Conservation (phyloP, 2,797 vertebrate genomes). For the Sebastes cheni region DNA sequence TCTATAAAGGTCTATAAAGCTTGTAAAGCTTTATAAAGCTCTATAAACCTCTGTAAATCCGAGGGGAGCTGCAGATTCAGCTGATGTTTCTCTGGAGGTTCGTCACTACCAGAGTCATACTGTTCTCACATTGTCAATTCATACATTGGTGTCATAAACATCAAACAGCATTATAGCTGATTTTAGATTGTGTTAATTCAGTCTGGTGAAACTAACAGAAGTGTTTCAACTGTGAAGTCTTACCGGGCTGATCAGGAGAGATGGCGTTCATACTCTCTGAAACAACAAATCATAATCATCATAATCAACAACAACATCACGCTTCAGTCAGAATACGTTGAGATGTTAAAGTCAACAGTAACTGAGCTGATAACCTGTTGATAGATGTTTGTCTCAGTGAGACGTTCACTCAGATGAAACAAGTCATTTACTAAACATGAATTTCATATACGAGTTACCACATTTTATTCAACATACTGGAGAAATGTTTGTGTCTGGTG, state of each 20-base stretch:
- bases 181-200: neutral
- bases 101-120: too few relatives aligned
- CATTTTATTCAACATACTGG: neutral
- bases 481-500: neutral
- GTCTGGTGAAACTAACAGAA: neutral
- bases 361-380: neutral
- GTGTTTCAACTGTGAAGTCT: constrained; percentile 15
- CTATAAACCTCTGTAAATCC: too few relatives aligned
- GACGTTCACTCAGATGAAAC: neutral
- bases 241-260: constrained; percentile 73
- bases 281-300: constrained; percentile 17
- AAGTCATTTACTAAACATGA: neutral
- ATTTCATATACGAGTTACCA: neutral
- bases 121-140: neutral
- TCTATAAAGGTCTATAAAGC: too few relatives aligned
- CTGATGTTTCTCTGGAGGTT: too few relatives aligned
- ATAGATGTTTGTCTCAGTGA: neutral
- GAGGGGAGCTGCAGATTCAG: too few relatives aligned
- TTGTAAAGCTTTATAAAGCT: too few relatives aligned
- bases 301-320: neutral
- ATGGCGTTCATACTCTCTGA: constrained; percentile 79
- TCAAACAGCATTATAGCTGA: too few relatives aligned
- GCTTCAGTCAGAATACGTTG: neutral
- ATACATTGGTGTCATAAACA: too few relatives aligned
- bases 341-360: neutral